Evolutionary conservation across 1,140 invertebrate species (phyloP), one percentile per base, ranked within the genome.

Genomic region (Camponotus floridanus): DNA sequence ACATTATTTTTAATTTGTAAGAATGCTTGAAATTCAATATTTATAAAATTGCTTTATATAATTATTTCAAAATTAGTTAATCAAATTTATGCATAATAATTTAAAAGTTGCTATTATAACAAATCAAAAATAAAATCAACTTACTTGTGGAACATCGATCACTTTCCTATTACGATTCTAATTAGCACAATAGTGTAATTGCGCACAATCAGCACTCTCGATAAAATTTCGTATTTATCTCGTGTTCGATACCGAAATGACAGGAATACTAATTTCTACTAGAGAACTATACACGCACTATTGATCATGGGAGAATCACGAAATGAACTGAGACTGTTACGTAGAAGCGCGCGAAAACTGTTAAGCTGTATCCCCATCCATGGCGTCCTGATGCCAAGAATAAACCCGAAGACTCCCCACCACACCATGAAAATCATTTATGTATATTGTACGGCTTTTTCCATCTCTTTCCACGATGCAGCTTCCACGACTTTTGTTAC

Each of bases 321-420:
- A 80, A 81, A 73, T 67, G 62, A 62, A 71, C 86, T 80, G 78
- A 83, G 76, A 59, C 64, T 33, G 64, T 83, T 45, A 59, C 88
- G 80, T 89, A 57, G 91, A 91, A 91, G 80, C 90, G 89, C 91
- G 91, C 90, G 91, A 92, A 94, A 93, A 87, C 91, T 91, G 84
- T 90, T 86, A 86, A 90, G 88, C 89, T 86, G 87, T 85, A 88
- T 90, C 90, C 86, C 89, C 90, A 86, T 90, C 87, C 90, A 80
- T 86, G 88, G 92, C 92, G 89, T 92, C 92, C 86, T 83, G 86
- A 90, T 84, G 93, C 93, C 92, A 85, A 93, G 93, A 95, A 95
- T 95, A 95, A 94, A 93, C 93, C 91, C 78, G 86, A 85, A 59
- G 78, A 79, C 74, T 33, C 91, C 90, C 91, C 92, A 87, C 92